Evolutionary conservation across 2,888 invertebrate species (phyloP), one percentile per base, ranked within the genome.

Genomic region (Drosophila histrio): DNA sequence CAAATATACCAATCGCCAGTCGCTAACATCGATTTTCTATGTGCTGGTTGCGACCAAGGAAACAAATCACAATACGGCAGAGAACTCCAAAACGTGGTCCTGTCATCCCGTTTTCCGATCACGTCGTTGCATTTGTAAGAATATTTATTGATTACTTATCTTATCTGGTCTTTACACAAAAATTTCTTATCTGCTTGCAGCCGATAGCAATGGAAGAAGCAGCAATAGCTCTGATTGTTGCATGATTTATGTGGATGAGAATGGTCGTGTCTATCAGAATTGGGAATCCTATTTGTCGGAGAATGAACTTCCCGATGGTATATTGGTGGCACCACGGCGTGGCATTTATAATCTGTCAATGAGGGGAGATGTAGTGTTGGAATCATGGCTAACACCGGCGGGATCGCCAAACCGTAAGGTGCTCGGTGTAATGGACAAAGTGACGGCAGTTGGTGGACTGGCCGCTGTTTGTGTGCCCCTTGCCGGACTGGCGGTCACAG

Each of bases 221-320:
- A 50, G 50, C 21, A 61, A 89, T 43, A 90, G 87, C 32, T 54
- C 57, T 2, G 19, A 81, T 21, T 91, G 91, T 39, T 92, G 91
- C 54, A 91, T 91, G 88, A 54, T 92, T 69, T 88, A 85, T 79
- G 65, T 91, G 70, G 90, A 92, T 88, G 82, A 91, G 84, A 72
- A 79, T 2, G 91, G 90, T 1, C 90, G 93, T 3, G 92, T 92
- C 1, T 93, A 93, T 77, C 71, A 90, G 63, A 91, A 90, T 60
- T 93, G 93, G 93, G 58, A 72, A 0, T 82, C 90, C 8, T 93
- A 91, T 79, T 70, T 92, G 26, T 56, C 76, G 1, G 86, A 90
- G 9, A 93, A 93, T 82, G 90, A 91, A 54, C 85, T 93, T 24
- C 91, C 92, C 0, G 73, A 90, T 52, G 92, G 93, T 22, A 76